Percentiles rank a stretch among this genome's conserved stretches.
Conservation (phyloP, 2,888 invertebrate species). For the Ischnus inquisitorius region DNA sequence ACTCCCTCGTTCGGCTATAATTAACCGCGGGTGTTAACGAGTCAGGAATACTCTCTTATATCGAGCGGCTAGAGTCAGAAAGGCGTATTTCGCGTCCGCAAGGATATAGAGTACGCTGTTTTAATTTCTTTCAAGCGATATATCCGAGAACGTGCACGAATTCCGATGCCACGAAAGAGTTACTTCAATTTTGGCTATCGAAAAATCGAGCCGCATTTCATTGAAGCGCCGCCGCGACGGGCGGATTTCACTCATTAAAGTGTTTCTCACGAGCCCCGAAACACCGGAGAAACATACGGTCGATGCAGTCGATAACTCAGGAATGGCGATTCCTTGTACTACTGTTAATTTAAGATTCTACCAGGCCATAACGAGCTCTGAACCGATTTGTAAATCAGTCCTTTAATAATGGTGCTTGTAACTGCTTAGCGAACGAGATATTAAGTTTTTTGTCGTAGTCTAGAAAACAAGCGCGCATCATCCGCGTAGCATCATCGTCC, state of each 20-base stretch:
- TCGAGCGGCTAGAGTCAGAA: background rate
- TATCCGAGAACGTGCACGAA: background rate
- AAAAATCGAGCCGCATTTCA: background rate
- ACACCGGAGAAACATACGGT: constrained; percentile 10
- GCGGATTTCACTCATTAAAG: constrained; percentile 29
- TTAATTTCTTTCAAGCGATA: background rate
- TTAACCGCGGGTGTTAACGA: constrained; percentile 28
- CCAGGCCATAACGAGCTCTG: constrained; percentile 24
- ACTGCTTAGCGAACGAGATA: constrained; percentile 31
- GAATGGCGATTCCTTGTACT: constrained; percentile 17
- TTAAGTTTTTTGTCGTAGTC: constrained; percentile 44
- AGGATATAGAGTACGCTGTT: no score
- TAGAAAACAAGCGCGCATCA: constrained; percentile 4
- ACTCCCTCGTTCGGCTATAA: constrained; percentile 35
- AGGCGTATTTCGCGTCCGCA: no score
- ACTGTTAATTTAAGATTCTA: constrained; percentile 38
- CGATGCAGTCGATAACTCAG: constrained; percentile 21
- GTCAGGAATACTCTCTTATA: constrained; percentile 14
- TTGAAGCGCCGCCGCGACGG: constrained; percentile 11
- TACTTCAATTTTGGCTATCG: constrained; percentile 23
- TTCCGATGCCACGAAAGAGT: background rate
- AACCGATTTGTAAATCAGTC: constrained; percentile 47
- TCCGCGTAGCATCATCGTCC: constrained; percentile 7
- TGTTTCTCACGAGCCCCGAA: constrained; percentile 26
- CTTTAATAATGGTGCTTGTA: constrained; percentile 31